These are phyloP conservation scores for Dendrolimus houi DNA, from an alignment of 2,888 invertebrate genomes.

Conservation along the genomic window DNA sequence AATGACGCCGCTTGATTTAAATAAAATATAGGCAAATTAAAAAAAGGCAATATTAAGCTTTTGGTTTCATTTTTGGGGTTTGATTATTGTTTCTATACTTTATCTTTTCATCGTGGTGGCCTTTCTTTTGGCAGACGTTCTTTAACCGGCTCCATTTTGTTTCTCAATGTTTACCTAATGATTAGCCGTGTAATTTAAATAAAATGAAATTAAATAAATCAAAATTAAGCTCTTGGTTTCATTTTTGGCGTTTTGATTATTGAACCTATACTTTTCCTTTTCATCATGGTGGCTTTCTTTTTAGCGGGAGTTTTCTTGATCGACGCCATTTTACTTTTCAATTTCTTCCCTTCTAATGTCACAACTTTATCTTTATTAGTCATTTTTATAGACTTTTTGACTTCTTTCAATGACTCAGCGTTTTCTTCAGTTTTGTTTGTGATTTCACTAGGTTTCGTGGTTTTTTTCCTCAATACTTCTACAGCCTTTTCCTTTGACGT, in stretches of 20 bases:
- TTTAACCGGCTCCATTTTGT: too few species aligned
- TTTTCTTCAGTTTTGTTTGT: constrained; percentile 5
- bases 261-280: constrained; percentile 53
- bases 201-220: neutral
- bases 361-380: constrained; percentile 8
- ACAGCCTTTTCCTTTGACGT: constrained; percentile 5
- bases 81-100: too few species aligned
- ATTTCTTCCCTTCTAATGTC: constrained; percentile 12
- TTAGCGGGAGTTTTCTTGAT: constrained; percentile 31
- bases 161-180: too few species aligned
- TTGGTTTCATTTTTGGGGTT: too few species aligned
- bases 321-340: neutral
- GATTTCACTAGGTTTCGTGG: neutral
- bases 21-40: too few species aligned
- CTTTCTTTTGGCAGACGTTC: too few species aligned
- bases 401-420: constrained; percentile 1
- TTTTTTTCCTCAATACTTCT: constrained; percentile 1
- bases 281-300: constrained; percentile 36
- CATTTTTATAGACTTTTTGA: constrained; percentile 11
- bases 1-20: too few species aligned
- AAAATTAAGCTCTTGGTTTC: constrained; percentile 32
- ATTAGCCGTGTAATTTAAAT: neutral
- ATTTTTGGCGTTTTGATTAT: constrained; percentile 62
- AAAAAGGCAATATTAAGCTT: too few species aligned
- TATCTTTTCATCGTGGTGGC: too few species aligned